These are phyloP conservation scores for Percopsis omiscomaycus DNA, from an alignment of 2,797 vertebrate genomes.

Conservation along the genomic window DNA sequence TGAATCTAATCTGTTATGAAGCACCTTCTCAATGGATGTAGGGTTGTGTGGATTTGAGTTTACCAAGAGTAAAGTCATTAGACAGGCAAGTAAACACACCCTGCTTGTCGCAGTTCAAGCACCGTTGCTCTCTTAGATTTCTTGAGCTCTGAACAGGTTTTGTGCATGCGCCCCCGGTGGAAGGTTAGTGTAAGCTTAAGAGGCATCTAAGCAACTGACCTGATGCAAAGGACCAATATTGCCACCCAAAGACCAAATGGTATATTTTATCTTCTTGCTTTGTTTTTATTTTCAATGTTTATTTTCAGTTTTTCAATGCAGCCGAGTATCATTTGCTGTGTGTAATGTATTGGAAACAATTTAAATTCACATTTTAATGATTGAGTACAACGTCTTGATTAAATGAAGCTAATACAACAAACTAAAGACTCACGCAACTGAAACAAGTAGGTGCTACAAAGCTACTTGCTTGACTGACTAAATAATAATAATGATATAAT, in stretches of 20 bases:
- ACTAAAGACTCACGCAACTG: conserved; percentile 39
- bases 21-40: conserved; percentile 37
- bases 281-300: conserved; percentile 18
- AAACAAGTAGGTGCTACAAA: conserved; percentile 34
- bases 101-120: conserved; percentile 32
- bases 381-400: conserved; percentile 51
- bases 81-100: conserved; percentile 30
- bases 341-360: conserved; percentile 65
- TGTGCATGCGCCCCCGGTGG: conserved; percentile 46
- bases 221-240: conserved; percentile 49
- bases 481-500: conserved; percentile 14
- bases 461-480: conserved; percentile 13
- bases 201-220: neutral
- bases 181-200: conserved; percentile 6
- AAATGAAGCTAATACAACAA: conserved; percentile 49
- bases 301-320: conserved; percentile 38
- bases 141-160: conserved; percentile 29
- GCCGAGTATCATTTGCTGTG: conserved; percentile 52
- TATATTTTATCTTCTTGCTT: neutral
- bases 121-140: conserved; percentile 30
- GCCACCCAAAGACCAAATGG: conserved; percentile 63
- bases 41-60: conserved; percentile 34
- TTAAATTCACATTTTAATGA: conserved; percentile 63
- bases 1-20: conserved; percentile 54
- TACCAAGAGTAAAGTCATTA: conserved; percentile 47